These are phyloP conservation scores for Merodon equestris DNA, from an alignment of 2,888 invertebrate genomes.

Conservation along the genomic window DNA sequence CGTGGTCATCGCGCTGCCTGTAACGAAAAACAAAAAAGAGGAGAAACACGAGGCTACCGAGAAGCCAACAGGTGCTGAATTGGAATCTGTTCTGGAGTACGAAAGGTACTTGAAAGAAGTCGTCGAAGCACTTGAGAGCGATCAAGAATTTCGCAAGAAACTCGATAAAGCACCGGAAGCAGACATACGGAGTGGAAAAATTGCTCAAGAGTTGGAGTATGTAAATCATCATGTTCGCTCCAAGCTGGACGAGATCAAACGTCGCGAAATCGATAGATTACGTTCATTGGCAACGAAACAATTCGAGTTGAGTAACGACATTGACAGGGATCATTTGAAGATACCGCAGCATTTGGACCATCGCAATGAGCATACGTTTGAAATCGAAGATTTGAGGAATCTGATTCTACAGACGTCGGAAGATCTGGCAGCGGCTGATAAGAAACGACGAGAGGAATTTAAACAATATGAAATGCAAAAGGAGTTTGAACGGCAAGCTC, in stretches of 20 bases:
- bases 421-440: slow-evolving; percentile 86
- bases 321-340: slow-evolving; percentile 83
- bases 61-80: slow-evolving; percentile 72
- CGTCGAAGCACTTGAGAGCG: slow-evolving; percentile 92
- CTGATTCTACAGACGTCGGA: slow-evolving; percentile 89
- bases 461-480: slow-evolving; percentile 96
- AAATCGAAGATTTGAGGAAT: slow-evolving; percentile 94
- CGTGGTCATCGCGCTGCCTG: slow-evolving; percentile 79
- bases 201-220: slow-evolving; percentile 93
- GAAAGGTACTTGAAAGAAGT: slow-evolving; percentile 94
- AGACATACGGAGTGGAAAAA: slow-evolving; percentile 94
- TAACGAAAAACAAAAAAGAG: slow-evolving; percentile 80
- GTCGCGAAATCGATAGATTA: slow-evolving; percentile 91
- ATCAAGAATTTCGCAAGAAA: slow-evolving; percentile 89
- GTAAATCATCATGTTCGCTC: slow-evolving; percentile 93
- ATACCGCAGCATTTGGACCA: slow-evolving; percentile 90
- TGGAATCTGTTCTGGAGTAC: slow-evolving; percentile 81
- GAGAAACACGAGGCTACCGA: slow-evolving; percentile 74
- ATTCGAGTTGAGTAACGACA: slow-evolving; percentile 83
- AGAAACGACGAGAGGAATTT: slow-evolving; percentile 90
- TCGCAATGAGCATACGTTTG: slow-evolving; percentile 93
- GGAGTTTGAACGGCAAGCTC: slow-evolving; percentile 90
- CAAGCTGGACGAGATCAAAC: slow-evolving; percentile 94
- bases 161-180: slow-evolving; percentile 89
- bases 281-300: slow-evolving; percentile 84